Evolutionary conservation across 2,113 vertebrate species (phyloP).

Genomic region (Benitochromis conjunctus): DNA sequence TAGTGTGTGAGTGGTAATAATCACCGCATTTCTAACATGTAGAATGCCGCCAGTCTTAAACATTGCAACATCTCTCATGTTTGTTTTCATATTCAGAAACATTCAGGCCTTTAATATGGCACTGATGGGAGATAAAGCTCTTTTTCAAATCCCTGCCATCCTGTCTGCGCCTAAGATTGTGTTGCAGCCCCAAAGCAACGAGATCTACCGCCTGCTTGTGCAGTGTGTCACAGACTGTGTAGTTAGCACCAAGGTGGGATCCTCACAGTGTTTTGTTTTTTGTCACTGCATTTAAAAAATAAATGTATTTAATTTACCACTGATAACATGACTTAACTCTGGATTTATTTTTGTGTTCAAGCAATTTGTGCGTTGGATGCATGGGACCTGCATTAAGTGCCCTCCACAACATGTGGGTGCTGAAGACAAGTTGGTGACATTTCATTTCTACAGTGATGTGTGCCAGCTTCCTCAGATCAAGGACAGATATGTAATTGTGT

Average conservation of each 20-base stretch:
- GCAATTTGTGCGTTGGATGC: slow-evolving; percentile 92
- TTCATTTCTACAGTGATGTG: slow-evolving; percentile 84
- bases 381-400: slow-evolving; percentile 85
- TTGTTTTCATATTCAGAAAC: slow-evolving; percentile 74
- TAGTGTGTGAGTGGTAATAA: background rate
- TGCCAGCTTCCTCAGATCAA: slow-evolving; percentile 77
- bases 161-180: slow-evolving; percentile 81
- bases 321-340: background rate
- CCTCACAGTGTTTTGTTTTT: background rate
- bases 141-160: slow-evolving; percentile 83
- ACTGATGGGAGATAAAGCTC: slow-evolving; percentile 71
- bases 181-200: slow-evolving; percentile 77
- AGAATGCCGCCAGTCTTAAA: background rate
- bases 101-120: slow-evolving; percentile 78
- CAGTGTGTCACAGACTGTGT: slow-evolving; percentile 81
- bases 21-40: background rate
- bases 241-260: slow-evolving; percentile 82
- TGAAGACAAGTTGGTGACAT: slow-evolving; percentile 71
- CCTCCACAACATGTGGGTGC: slow-evolving; percentile 74
- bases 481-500: slow-evolving; percentile 74
- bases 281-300: background rate
- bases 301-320: background rate
- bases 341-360: slow-evolving; percentile 36
- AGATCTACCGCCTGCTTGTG: slow-evolving; percentile 79
- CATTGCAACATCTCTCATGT: background rate